phyloP scores from a whole-genome alignment of 2,888 invertebrate genomes.

The Apotomis betuletana region DNA sequence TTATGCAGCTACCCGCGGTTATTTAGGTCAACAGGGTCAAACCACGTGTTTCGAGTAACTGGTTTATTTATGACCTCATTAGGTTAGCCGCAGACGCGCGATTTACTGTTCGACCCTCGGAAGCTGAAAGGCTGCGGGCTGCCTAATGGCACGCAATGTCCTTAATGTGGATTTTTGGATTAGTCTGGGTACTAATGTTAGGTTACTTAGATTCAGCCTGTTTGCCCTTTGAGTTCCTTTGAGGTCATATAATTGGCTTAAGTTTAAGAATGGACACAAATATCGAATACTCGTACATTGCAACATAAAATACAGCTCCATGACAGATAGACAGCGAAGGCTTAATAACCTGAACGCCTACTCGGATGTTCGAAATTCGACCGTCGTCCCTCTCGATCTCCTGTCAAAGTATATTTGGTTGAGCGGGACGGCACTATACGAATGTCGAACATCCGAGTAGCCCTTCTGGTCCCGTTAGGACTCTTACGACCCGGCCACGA shows the following conservation, averaged over 20 bases:
- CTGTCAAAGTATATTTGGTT: too few relatives aligned
- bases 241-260: neutral
- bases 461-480: too few relatives aligned
- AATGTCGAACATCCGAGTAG: too few relatives aligned
- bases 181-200: neutral
- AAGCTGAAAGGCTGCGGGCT: slow-evolving; percentile 25
- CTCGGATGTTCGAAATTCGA: too few relatives aligned
- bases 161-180: slow-evolving; percentile 18
- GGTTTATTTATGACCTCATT: slow-evolving; percentile 40
- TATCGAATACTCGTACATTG: too few relatives aligned
- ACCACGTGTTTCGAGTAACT: slow-evolving; percentile 29
- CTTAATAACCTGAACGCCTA: too few relatives aligned
- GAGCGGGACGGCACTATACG: too few relatives aligned
- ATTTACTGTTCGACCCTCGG: slow-evolving; percentile 30
- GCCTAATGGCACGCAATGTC: slow-evolving; percentile 28
- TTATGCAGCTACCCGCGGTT: slow-evolving; percentile 52
- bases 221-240: neutral
- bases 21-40: slow-evolving; percentile 56
- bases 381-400: too few relatives aligned
- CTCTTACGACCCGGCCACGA: too few relatives aligned
- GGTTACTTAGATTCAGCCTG: neutral
- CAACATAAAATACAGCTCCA: too few relatives aligned
- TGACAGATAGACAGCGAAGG: too few relatives aligned
- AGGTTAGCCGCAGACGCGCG: slow-evolving; percentile 23
- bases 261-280: too few relatives aligned